A percentile compares a stretch with the other conserved stretches of the same genome.
Conservation (phyloP, 1,140 invertebrate species). For the Drosophila yakuba region DNA sequence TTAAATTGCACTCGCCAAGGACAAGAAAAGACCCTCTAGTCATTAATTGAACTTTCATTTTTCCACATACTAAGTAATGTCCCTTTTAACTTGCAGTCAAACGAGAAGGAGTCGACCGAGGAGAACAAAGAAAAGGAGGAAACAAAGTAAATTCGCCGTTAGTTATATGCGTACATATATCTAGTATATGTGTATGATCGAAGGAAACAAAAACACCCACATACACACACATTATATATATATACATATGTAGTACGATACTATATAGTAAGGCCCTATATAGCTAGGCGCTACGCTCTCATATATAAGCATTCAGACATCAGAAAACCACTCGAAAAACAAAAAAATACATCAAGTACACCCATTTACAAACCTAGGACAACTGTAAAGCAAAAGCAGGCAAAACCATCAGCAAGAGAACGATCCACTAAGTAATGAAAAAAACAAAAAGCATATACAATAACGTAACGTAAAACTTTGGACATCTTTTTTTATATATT, state of each 20-base stretch:
- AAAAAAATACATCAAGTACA: conserved; percentile 26
- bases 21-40: not conserved
- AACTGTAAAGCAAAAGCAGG: conserved; percentile 70
- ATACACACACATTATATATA: conserved; percentile 75
- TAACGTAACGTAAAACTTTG: conserved; percentile 82
- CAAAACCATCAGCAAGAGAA: conserved; percentile 61
- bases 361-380: conserved; percentile 73
- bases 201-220: conserved; percentile 50
- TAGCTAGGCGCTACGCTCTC: conserved; percentile 73
- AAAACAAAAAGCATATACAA: conserved; percentile 76
- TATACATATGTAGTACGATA: conserved; percentile 75
- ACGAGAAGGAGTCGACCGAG: conserved; percentile 89
- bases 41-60: rapidly evolving
- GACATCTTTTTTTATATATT: conserved; percentile 84
- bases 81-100: conserved; percentile 83
- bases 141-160: conserved; percentile 82
- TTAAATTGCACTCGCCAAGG: too few species aligned
- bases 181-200: conserved; percentile 58
- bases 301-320: conserved; percentile 77
- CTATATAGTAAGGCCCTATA: conserved; percentile 78
- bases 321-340: conserved; percentile 46
- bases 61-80: not conserved
- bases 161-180: conserved; percentile 67
- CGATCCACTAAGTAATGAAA: conserved; percentile 71
- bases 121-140: conserved; percentile 90